A percentile compares a stretch with the other conserved stretches of the same genome.
Conservation (phyloP, 2,113 vertebrate genomes). For the Herpailurus yagouaroundi region DNA sequence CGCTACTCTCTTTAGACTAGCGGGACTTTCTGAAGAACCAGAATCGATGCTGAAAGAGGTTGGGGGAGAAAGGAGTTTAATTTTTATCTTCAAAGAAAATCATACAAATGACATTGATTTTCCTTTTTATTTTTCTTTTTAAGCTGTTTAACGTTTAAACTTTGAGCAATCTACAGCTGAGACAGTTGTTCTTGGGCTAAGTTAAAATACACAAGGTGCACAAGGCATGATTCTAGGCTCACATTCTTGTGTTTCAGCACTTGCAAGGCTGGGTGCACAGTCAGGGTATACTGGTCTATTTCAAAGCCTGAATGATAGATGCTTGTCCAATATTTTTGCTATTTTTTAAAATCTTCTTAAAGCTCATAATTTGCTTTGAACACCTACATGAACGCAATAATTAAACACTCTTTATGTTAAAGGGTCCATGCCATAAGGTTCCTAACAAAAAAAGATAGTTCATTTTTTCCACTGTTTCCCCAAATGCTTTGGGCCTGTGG, state of each 20-base stretch:
- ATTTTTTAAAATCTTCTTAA: background rate
- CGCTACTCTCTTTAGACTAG: constrained; percentile 93
- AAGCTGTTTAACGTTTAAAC: background rate
- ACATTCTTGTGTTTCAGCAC: background rate
- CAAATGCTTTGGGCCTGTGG: background rate
- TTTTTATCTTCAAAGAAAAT: background rate
- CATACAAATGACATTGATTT: background rate
- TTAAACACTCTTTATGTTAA: background rate
- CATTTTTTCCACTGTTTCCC: background rate
- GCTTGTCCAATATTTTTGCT: background rate
- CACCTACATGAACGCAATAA: background rate
- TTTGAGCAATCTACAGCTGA: background rate
- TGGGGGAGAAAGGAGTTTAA: constrained; percentile 55
- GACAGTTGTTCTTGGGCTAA: background rate
- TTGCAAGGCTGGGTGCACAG: no score
- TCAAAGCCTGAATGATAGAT: background rate
- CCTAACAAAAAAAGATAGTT: background rate
- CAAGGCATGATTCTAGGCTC: background rate
- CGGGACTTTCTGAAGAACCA: constrained; percentile 94
- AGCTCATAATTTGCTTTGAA: background rate
- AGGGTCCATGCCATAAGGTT: background rate
- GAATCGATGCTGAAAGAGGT: constrained; percentile 90
- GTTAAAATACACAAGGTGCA: background rate
- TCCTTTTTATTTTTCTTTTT: background rate
- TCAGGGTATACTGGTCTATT: background rate